Evolutionary conservation across 2,888 invertebrate genomes (phyloP).

Genomic region (Oxyteleia sp.): DNA sequence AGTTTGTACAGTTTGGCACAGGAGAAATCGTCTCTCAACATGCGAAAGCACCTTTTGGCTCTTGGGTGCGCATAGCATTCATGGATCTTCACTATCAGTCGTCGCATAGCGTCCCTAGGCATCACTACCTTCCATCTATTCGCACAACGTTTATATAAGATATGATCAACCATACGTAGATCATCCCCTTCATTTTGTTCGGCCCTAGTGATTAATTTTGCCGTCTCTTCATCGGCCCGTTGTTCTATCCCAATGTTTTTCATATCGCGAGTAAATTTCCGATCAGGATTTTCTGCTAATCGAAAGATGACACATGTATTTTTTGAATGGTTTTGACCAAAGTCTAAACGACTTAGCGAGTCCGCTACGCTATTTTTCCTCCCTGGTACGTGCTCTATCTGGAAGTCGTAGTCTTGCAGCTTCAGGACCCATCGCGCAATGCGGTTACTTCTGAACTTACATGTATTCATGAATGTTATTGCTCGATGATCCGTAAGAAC

Average conservation of each 20-base stretch:
- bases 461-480: slow-evolving; percentile 74
- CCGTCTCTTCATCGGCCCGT: not conserved
- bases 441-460: slow-evolving; percentile 71
- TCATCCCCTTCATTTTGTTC: not conserved
- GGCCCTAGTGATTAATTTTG: not conserved
- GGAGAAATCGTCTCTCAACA: slow-evolving; percentile 38
- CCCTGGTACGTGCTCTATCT: slow-evolving; percentile 55
- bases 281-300: too few relatives aligned
- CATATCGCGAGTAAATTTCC: not conserved
- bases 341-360: slow-evolving; percentile 76
- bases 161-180: not conserved
- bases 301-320: too few relatives aligned
- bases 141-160: not conserved
- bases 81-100: slow-evolving; percentile 33
- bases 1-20: slow-evolving; percentile 7
- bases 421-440: slow-evolving; percentile 11
- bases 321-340: too few relatives aligned
- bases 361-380: slow-evolving; percentile 76
- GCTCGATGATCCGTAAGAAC: slow-evolving; percentile 79
- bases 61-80: slow-evolving; percentile 38
- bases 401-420: slow-evolving; percentile 15
- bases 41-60: slow-evolving; percentile 36
- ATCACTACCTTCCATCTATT: slow-evolving; percentile 8
- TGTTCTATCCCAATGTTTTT: slow-evolving; percentile 8
- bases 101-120: not conserved